Evolutionary conservation across 2,888 invertebrate species (phyloP), one percentile per base, ranked within the genome.

Genomic region (Perithous albicinctus): DNA sequence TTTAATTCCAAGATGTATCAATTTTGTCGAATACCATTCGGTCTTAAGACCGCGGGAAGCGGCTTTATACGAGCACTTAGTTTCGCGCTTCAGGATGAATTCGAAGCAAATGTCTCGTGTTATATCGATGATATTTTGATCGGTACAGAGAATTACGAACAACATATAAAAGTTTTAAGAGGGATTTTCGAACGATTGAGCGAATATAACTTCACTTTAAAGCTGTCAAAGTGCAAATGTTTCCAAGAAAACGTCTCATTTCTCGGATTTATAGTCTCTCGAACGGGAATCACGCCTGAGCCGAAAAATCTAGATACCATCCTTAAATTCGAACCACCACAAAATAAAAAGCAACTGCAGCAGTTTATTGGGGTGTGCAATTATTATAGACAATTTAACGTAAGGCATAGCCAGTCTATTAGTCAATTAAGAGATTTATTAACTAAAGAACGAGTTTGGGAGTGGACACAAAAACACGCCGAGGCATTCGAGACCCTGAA

Each of bases 221-320:
- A n/a, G n/a, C n/a, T n/a, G n/a, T n/a, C n/a, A 3, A 89, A 89
- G 83, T 85, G 43, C 85, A 3, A 63, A 18, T 88, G 88, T 80
- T 76, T 80, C 38, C 46, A 61, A 35, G 59, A 77, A 29, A 10
- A 20, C 0, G 61, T 80, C 0, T 48, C 41, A 3, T 80, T 83
- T 61, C 61, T 80, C 8, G 80, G 83, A n/a, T 77, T 73, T 18
- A 74, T 59, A 51, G n/a, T 83, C n/a, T 81, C 84, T 10, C 38
- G 12, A 26, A 59, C 43, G 0, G 83, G 83, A 8, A 51, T 83
- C 35, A 35, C 48, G n/a, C 59, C 78, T 23, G 46, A 72, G 18
- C 41, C 63, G 8, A 73, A 74, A 32, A 61, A 85, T 54, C 29
- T 85, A 1, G 46, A 85, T 12, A 82, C 85, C 0, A 87, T 89